Evolutionary conservation across 2,888 invertebrate genomes (phyloP).

Genomic region (Dioctria linearis): DNA sequence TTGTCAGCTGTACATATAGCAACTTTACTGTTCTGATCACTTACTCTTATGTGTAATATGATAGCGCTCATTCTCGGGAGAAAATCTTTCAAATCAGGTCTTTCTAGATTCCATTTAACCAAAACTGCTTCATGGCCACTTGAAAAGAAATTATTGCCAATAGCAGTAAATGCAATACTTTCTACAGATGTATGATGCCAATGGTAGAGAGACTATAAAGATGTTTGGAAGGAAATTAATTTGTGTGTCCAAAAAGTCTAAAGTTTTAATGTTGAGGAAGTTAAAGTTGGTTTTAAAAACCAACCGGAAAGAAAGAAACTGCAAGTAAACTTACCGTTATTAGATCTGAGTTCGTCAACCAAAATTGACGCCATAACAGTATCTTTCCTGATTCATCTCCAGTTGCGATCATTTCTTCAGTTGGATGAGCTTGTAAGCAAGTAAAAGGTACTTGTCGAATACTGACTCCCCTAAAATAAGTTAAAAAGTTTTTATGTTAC

Average conservation of each 20-base stretch:
- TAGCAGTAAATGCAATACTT: slow-evolving; percentile 77
- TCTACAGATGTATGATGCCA: slow-evolving; percentile 84
- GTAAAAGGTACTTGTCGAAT: slow-evolving; percentile 70
- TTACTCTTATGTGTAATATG: slow-evolving; percentile 76
- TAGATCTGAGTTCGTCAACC: slow-evolving; percentile 53
- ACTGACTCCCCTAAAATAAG: slow-evolving; percentile 61
- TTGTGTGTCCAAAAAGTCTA: no score
- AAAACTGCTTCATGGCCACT: slow-evolving; percentile 85
- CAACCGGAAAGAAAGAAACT: no score
- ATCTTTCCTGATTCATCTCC: slow-evolving; percentile 80
- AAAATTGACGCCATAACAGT: slow-evolving; percentile 75
- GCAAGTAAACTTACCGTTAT: slow-evolving; percentile 49
- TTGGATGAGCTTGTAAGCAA: slow-evolving; percentile 79
- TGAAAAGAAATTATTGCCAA: slow-evolving; percentile 80
- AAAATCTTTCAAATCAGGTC: slow-evolving; percentile 72
- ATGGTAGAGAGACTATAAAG: slow-evolving; percentile 74
- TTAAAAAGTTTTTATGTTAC: neutral
- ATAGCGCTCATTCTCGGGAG: slow-evolving; percentile 81
- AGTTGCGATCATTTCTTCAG: slow-evolving; percentile 77
- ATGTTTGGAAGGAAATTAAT: no score
- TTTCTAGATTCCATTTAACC: slow-evolving; percentile 80
- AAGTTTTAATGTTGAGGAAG: no score
- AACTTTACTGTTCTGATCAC: slow-evolving; percentile 76
- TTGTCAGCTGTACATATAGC: slow-evolving; percentile 82
- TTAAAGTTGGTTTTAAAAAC: no score